Percentiles rank a stretch among this genome's conserved stretches.
These are phyloP conservation scores for Aricia artaxerxes DNA, from an alignment of 2,888 invertebrate genomes.

Conservation along the genomic window DNA sequence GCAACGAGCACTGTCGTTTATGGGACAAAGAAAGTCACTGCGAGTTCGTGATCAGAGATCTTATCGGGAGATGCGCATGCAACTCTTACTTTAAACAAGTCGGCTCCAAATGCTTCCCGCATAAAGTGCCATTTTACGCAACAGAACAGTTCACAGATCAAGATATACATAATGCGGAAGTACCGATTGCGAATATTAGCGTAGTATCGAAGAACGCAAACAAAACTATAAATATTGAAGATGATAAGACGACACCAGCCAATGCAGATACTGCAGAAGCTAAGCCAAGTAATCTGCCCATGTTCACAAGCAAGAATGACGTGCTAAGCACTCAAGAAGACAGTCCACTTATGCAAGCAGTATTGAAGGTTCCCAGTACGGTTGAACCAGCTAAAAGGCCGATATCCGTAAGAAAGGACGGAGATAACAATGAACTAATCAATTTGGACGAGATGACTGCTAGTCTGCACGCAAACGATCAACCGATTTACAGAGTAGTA, in stretches of 20 bases:
- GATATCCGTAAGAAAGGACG: slow-evolving; percentile 65
- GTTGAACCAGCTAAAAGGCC: slow-evolving; percentile 62
- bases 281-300: slow-evolving; percentile 63
- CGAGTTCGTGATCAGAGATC: slow-evolving; percentile 92
- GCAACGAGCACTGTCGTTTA: slow-evolving; percentile 92
- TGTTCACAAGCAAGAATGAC: slow-evolving; percentile 64
- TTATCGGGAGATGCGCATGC: slow-evolving; percentile 94
- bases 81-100: slow-evolving; percentile 83
- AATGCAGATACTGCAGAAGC: slow-evolving; percentile 54
- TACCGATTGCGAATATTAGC: slow-evolving; percentile 41
- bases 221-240: slow-evolving; percentile 46
- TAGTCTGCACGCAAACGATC: slow-evolving; percentile 72
- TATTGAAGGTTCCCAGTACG: slow-evolving; percentile 63
- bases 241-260: slow-evolving; percentile 51
- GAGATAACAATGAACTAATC: slow-evolving; percentile 66
- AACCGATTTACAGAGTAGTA: slow-evolving; percentile 73
- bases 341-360: slow-evolving; percentile 69
- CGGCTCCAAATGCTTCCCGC: slow-evolving; percentile 82
- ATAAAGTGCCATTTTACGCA: slow-evolving; percentile 56
- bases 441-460: slow-evolving; percentile 71
- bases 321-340: slow-evolving; percentile 66
- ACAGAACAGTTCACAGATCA: slow-evolving; percentile 70
- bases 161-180: slow-evolving; percentile 52
- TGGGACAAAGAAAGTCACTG: slow-evolving; percentile 92
- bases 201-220: slow-evolving; percentile 50